Evolutionary conservation across 2,888 invertebrate genomes (phyloP).

Genomic region (Onthophagus sagittarius): DNA sequence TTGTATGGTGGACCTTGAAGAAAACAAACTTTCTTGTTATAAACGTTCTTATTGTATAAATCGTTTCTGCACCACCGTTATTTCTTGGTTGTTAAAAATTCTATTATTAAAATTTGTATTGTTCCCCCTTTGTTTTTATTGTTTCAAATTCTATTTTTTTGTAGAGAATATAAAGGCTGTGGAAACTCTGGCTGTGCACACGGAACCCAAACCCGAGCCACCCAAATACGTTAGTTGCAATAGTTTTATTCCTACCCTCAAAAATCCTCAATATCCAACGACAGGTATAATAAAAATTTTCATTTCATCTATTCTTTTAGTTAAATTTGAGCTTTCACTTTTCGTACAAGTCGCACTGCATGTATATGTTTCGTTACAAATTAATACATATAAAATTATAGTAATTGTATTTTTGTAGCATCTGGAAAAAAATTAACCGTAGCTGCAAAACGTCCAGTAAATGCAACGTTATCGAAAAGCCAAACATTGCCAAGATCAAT

Average conservation of each 20-base stretch:
- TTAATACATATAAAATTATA: not conserved
- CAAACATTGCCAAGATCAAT: conserved; percentile 83
- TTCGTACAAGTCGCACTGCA: not conserved
- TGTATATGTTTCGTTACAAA: not conserved
- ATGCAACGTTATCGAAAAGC: conserved; percentile 70
- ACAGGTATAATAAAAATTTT: conserved; percentile 38
- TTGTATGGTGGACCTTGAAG: too few relatives aligned
- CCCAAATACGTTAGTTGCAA: conserved; percentile 38
- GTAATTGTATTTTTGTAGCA: conserved; percentile 51
- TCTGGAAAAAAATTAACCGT: conserved; percentile 77
- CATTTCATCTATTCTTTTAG: conserved; percentile 25
- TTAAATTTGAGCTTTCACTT: conserved; percentile 8
- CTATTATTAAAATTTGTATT: conserved; percentile 20
- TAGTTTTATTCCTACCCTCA: conserved; percentile 45
- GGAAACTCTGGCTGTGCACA: conserved; percentile 41
- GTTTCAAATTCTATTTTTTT: conserved; percentile 23
- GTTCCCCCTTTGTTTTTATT: conserved; percentile 22
- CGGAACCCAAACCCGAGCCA: conserved; percentile 34
- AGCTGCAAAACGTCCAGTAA: conserved; percentile 64
- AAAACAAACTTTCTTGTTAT: too few relatives aligned
- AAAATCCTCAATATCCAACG: conserved; percentile 39
- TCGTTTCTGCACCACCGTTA: not conserved
- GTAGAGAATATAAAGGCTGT: conserved; percentile 44
- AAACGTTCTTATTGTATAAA: not conserved
- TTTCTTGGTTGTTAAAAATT: not conserved